Evolutionary conservation across 1,140 invertebrate genomes (phyloP).

Genomic region (Plectrocnemia conspersa): DNA sequence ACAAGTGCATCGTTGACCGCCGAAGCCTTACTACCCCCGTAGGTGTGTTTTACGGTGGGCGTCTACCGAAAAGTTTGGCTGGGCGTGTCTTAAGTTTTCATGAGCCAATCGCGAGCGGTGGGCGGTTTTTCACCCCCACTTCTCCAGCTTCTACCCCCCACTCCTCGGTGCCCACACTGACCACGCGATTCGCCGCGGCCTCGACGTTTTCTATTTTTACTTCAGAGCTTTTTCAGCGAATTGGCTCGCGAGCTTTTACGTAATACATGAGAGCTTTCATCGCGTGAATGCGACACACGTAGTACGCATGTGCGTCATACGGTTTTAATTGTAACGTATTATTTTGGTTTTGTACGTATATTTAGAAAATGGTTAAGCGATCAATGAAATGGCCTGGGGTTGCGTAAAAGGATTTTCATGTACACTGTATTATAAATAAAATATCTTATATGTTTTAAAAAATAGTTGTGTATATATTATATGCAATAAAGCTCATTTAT

Average conservation of each 20-base stretch:
- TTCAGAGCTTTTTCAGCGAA: conserved; percentile 26
- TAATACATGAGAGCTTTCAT: too few relatives aligned
- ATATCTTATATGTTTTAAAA: too few relatives aligned
- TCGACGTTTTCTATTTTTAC: conserved; percentile 27
- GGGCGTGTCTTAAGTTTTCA: too few relatives aligned
- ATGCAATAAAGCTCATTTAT: too few relatives aligned
- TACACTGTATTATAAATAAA: too few relatives aligned
- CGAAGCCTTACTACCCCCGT: conserved; percentile 5
- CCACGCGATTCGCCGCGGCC: conserved; percentile 17
- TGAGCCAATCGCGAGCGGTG: conserved; percentile 25
- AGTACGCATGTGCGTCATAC: too few relatives aligned
- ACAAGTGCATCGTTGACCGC: too few relatives aligned
- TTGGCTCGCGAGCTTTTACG: conserved; percentile 24
- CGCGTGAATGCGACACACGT: too few relatives aligned
- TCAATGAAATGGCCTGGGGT: not conserved
- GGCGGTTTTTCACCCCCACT: conserved; percentile 18
- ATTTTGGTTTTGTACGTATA: not conserved
- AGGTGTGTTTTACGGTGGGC: conserved; percentile 23
- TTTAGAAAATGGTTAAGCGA: not conserved
- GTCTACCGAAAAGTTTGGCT: conserved; percentile 17
- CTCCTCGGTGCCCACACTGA: conserved; percentile 11
- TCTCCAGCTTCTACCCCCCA: not conserved
- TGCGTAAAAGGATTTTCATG: too few relatives aligned
- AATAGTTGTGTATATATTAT: too few relatives aligned
- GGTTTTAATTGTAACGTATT: too few relatives aligned